Percentiles rank a stretch among this genome's conserved stretches.
Conservation (phyloP, 2,797 vertebrate genomes). For the Epinephelus coioides region DNA sequence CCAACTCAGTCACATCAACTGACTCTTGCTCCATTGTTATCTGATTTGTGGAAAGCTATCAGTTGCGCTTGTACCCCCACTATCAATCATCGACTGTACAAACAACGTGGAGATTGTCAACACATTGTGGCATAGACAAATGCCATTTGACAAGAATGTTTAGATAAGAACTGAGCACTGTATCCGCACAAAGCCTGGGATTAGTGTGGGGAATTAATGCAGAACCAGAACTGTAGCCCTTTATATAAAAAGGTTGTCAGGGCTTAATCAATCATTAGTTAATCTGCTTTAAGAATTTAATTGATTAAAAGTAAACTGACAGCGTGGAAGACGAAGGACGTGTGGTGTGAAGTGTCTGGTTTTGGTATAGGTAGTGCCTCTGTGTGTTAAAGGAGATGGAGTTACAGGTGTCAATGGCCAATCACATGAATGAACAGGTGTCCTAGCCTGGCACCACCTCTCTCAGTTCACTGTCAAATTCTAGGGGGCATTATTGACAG, state of each 20-base stretch:
- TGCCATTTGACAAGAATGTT: slow-evolving; percentile 46
- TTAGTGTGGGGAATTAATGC: slow-evolving; percentile 14
- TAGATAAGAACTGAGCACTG: slow-evolving; percentile 30
- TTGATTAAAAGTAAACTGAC: not conserved
- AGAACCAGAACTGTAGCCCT: not conserved
- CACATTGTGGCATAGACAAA: slow-evolving; percentile 47
- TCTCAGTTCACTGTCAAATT: too few relatives aligned
- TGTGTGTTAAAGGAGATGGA: not conserved
- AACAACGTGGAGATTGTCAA: slow-evolving; percentile 57
- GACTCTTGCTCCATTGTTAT: slow-evolving; percentile 27
- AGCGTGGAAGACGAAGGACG: not conserved
- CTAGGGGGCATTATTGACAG: too few relatives aligned
- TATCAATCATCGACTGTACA: slow-evolving; percentile 64
- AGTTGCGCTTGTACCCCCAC: slow-evolving; percentile 18
- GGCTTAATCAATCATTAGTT: not conserved
- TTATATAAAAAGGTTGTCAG: not conserved
- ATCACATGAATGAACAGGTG: not conserved
- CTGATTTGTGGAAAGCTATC: slow-evolving; percentile 47
- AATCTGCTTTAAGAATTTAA: accelerated
- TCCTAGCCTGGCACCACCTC: too few relatives aligned
- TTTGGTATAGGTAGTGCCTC: not conserved
- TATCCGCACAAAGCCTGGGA: slow-evolving; percentile 26
- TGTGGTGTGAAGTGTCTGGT: not conserved
- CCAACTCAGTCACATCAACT: slow-evolving; percentile 12
- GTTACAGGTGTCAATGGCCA: not conserved